A percentile compares a stretch with the other conserved stretches of the same genome.
These are phyloP conservation scores for Phylloscopus trochilus DNA, from an alignment of 2,113 vertebrate species.

Conservation along the genomic window DNA sequence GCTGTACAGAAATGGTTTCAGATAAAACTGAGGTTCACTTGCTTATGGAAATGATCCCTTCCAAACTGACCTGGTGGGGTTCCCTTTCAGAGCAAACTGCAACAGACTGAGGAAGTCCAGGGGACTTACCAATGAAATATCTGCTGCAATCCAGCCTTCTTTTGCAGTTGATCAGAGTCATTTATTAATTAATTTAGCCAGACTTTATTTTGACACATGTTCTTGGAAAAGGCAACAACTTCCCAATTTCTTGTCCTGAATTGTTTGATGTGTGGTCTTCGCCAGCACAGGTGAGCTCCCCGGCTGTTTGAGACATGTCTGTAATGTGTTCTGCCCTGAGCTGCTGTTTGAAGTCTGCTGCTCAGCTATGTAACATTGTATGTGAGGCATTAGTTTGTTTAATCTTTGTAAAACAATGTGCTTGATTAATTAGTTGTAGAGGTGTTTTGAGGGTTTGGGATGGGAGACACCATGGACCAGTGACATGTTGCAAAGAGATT, in stretches of 20 bases:
- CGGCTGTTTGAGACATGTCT: rapidly evolving
- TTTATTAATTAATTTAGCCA: neutral
- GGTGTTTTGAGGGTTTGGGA: neutral
- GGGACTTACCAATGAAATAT: neutral
- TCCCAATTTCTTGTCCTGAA: neutral
- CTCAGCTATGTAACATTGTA: neutral
- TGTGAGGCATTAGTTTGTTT: neutral
- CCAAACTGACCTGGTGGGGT: neutral
- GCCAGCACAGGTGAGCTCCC: neutral
- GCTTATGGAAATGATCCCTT: neutral
- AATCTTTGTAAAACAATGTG: neutral
- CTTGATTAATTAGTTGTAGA: neutral
- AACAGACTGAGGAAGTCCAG: neutral
- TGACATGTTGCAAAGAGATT: neutral
- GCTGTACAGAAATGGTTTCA: neutral
- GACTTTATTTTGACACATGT: neutral
- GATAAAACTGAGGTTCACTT: neutral
- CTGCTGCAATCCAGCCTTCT: neutral
- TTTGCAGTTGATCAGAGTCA: neutral
- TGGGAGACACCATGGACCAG: neutral
- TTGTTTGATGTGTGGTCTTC: rapidly evolving
- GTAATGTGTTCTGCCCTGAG: neutral
- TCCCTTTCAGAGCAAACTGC: neutral
- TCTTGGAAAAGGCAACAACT: neutral
- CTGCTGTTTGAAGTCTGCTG: neutral